Evolutionary conservation across 2,797 vertebrate species (phyloP).

Genomic region (Allobates femoralis): DNA sequence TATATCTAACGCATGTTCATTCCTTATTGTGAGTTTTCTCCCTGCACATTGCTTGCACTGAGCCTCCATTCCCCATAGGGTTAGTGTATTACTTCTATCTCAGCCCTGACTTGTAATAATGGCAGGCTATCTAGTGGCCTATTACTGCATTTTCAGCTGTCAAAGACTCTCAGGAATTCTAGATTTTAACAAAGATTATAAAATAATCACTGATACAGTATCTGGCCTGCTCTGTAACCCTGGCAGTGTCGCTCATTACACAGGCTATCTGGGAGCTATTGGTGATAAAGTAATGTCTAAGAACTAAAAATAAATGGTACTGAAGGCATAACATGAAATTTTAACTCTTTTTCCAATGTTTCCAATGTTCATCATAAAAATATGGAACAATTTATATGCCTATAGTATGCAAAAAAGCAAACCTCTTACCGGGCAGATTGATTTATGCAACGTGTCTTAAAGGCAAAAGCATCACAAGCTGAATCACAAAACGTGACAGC

Average conservation of each 20-base stretch:
- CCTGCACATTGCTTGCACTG: neutral
- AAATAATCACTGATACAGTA: constrained; percentile 15
- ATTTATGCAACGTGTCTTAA: too few species aligned
- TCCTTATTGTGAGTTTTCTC: neutral
- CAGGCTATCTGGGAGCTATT: neutral
- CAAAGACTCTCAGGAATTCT: neutral
- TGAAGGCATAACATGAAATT: neutral
- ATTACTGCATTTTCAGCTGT: constrained; percentile 32
- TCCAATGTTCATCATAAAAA: neutral
- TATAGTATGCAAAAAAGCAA: too few species aligned
- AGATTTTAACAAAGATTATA: constrained; percentile 38
- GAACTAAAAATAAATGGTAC: neutral
- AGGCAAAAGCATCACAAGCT: too few species aligned
- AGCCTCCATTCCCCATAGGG: neutral
- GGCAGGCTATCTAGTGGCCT: constrained; percentile 29
- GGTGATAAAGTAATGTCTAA: neutral
- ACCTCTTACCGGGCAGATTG: too few species aligned
- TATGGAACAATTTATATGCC: neutral
- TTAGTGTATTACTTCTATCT: constrained; percentile 28
- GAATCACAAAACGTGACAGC: too few species aligned
- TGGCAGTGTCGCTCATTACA: constrained; percentile 20
- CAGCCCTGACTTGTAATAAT: constrained; percentile 37
- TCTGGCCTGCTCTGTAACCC: constrained; percentile 16
- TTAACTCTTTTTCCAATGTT: neutral
- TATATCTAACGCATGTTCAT: constrained; percentile 7